Conservation (phyloP, 2,797 vertebrate genomes). For the Falco biarmicus region DNA sequence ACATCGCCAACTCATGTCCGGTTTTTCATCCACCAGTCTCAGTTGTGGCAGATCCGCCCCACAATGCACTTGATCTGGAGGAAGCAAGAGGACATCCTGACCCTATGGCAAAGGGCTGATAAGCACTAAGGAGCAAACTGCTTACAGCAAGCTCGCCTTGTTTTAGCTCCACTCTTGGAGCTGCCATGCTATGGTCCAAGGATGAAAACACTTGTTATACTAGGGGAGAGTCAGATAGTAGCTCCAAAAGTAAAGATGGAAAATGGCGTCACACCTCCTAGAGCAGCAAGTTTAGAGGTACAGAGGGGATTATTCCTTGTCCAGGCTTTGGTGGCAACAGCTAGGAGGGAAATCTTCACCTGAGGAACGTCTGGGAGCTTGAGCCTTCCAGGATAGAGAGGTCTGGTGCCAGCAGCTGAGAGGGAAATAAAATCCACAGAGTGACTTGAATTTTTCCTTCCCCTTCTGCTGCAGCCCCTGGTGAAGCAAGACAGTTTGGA, state of each 20-base stretch:
- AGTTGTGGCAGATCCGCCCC: not conserved
- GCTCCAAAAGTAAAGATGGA: not conserved
- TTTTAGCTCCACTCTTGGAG: not conserved
- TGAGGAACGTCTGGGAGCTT: not conserved
- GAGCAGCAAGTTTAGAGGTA: not conserved
- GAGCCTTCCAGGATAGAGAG: not conserved
- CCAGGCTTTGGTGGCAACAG: not conserved
- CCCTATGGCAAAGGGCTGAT: not conserved
- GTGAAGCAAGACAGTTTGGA: conserved; percentile 97
- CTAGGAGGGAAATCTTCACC: not conserved
- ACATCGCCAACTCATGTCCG: accelerated
- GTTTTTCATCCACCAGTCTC: not conserved
- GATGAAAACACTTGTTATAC: not conserved
- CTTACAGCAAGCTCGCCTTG: not conserved
- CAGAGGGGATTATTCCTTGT: not conserved
- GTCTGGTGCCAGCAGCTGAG: not conserved
- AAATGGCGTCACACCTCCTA: not conserved
- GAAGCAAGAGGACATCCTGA: not conserved
- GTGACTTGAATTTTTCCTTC: not conserved
- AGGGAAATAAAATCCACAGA: not conserved
- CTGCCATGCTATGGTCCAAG: not conserved
- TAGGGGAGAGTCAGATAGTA: accelerated
- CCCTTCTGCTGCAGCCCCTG: conserved; percentile 80
- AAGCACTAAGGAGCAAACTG: not conserved
- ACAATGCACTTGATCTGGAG: not conserved